These are phyloP conservation scores for Tigriopus californicus DNA, from an alignment of 2,888 invertebrate species.

Conservation along the genomic window DNA sequence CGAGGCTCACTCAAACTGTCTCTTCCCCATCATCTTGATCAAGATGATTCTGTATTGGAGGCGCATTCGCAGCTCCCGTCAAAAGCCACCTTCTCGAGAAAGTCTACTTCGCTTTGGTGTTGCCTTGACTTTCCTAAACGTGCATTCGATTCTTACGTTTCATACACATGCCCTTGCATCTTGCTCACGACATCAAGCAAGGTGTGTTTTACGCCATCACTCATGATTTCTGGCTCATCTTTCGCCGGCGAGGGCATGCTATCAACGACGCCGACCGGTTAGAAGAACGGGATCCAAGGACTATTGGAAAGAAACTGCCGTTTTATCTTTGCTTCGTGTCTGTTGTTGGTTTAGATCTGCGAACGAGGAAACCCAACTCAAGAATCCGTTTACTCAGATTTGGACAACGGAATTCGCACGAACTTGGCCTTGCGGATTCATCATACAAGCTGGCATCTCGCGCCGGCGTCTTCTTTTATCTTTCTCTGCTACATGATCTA, in stretches of 20 bases:
- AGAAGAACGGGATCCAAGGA: conserved; percentile 56
- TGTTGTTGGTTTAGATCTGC: conserved; percentile 90
- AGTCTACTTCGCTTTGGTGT: conserved; percentile 70
- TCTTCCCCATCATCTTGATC: conserved; percentile 64
- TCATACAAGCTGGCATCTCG: conserved; percentile 75
- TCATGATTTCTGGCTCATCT: conserved; percentile 92
- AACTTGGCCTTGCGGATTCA: conserved; percentile 67
- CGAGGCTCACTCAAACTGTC: conserved; percentile 79
- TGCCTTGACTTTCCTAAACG: conserved; percentile 66
- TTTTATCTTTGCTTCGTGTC: conserved; percentile 70
- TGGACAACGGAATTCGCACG: conserved; percentile 84
- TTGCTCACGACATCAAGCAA: conserved; percentile 79
- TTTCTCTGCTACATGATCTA: conserved; percentile 87
- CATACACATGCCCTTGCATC: conserved; percentile 76
- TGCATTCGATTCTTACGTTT: conserved; percentile 82
- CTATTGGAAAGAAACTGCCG: conserved; percentile 89
- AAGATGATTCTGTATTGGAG: conserved; percentile 86
- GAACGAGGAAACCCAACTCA: conserved; percentile 84
- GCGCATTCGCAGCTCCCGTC: conserved; percentile 66
- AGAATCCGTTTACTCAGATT: conserved; percentile 94
- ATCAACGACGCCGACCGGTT: conserved; percentile 38
- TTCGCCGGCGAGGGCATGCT: conserved; percentile 96
- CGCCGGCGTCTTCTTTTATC: conserved; percentile 74
- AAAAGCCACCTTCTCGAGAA: conserved; percentile 79
- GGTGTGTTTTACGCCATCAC: conserved; percentile 86